Percentiles rank a stretch among this genome's conserved stretches.
These are phyloP conservation scores for Calephelis virginiensis DNA, from an alignment of 1,140 invertebrate genomes.

Conservation along the genomic window DNA sequence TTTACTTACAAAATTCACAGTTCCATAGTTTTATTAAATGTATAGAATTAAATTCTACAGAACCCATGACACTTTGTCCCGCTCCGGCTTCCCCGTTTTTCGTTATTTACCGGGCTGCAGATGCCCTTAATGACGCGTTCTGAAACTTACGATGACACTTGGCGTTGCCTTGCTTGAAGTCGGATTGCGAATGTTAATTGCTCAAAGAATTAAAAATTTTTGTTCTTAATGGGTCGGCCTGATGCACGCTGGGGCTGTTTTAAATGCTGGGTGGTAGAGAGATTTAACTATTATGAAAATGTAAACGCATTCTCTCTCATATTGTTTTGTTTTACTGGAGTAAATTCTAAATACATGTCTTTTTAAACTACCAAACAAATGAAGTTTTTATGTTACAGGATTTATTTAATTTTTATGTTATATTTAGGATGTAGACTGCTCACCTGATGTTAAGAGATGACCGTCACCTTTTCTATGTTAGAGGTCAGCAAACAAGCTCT, in stretches of 20 bases:
- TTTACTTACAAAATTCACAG: no score
- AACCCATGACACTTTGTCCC: neutral
- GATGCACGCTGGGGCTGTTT: conserved; percentile 39
- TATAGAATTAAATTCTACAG: neutral
- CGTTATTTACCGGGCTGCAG: conserved; percentile 75
- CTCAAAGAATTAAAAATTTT: conserved; percentile 73
- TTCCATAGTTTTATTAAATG: no score
- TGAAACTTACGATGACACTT: conserved; percentile 78
- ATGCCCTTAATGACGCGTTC: conserved; percentile 76
- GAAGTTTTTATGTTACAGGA: no score
- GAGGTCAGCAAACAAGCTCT: no score
- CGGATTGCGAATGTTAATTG: conserved; percentile 63
- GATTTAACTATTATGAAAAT: conserved; percentile 36
- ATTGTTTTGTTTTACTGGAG: conserved; percentile 21
- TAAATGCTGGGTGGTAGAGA: neutral
- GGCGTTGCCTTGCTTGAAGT: conserved; percentile 50
- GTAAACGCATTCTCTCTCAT: conserved; percentile 14
- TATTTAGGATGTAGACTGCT: no score
- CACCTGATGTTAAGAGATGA: no score
- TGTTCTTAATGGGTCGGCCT: conserved; percentile 62
- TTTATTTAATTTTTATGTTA: no score
- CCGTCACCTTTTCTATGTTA: no score
- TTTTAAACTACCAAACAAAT: no score
- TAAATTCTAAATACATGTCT: no score
- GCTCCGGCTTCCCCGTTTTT: conserved; percentile 47